phyloP scores from a whole-genome alignment of 92 coral and sea anemone genomes.

The Actinernus sp. region DNA sequence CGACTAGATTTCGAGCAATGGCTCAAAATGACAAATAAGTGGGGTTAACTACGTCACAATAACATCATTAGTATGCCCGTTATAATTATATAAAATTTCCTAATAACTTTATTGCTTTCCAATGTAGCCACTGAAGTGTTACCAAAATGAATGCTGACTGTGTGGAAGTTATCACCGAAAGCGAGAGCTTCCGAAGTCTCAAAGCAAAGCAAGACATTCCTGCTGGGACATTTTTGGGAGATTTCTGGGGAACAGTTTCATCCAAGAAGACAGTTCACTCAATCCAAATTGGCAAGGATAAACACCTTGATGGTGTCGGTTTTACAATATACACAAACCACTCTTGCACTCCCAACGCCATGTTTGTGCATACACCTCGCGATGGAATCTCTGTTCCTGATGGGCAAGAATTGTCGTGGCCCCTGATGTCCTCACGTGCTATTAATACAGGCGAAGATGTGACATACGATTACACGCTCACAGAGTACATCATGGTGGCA shows the following conservation, averaged over 20 bases:
- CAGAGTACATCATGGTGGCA: slow-evolving; percentile 29
- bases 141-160: slow-evolving; percentile 27
- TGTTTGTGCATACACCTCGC: slow-evolving; percentile 11
- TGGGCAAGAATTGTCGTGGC: slow-evolving; percentile 20
- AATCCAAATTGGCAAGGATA: slow-evolving; percentile 16
- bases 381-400: background rate
- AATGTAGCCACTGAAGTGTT: too few relatives aligned
- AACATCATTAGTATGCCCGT: too few relatives aligned
- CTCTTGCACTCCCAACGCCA: slow-evolving; percentile 23
- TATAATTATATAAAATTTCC: too few relatives aligned
- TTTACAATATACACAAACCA: slow-evolving; percentile 4
- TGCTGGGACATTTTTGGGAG: slow-evolving; percentile 27
- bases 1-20: too few relatives aligned
- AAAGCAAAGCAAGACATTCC: slow-evolving; percentile 12
- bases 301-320: slow-evolving; percentile 1
- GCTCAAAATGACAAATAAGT: too few relatives aligned
- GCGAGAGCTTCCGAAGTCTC: slow-evolving; percentile 7
- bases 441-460: slow-evolving; percentile 41
- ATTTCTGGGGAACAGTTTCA: slow-evolving; percentile 20
- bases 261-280: background rate
- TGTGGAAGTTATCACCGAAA: slow-evolving; percentile 7
- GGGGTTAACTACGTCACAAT: too few relatives aligned
- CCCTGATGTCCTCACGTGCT: slow-evolving; percentile 17
- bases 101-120: too few relatives aligned
- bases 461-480: slow-evolving; percentile 18